These are phyloP conservation scores for Globia sparganii DNA, from an alignment of 2,888 invertebrate genomes.

Conservation along the genomic window DNA sequence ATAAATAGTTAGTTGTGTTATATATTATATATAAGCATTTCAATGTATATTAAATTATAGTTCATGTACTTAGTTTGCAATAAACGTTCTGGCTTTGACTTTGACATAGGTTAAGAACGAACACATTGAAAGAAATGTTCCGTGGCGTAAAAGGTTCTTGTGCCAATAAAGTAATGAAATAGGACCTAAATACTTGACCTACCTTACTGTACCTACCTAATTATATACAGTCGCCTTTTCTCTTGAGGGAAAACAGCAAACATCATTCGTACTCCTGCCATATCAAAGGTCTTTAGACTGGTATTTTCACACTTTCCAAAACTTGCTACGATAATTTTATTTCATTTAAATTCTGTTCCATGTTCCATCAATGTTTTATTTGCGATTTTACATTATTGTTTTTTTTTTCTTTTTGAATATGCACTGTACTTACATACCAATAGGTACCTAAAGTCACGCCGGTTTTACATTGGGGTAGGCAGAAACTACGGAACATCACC, in stretches of 20 bases:
- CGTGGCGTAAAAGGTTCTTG: neutral
- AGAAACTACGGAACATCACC: neutral
- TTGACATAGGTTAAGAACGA: neutral
- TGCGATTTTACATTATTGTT: too few relatives aligned
- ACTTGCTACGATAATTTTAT: neutral
- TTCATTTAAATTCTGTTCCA: neutral
- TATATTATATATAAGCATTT: too few relatives aligned
- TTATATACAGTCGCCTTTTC: too few relatives aligned
- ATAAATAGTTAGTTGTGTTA: too few relatives aligned
- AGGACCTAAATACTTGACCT: neutral
- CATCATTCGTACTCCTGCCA: neutral
- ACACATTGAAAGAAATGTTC: neutral
- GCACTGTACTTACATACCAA: too few relatives aligned
- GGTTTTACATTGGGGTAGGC: neutral
- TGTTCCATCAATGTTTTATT: neutral
- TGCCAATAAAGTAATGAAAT: neutral
- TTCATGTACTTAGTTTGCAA: too few relatives aligned
- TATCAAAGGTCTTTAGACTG: neutral
- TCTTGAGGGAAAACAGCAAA: too few relatives aligned
- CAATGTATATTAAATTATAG: too few relatives aligned
- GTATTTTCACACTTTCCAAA: neutral
- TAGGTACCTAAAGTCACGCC: neutral
- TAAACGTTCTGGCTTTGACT: neutral
- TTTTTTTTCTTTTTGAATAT: neutral
- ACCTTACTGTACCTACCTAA: neutral